These are phyloP conservation scores for Tethea ocularis DNA, from an alignment of 2,888 invertebrate genomes.

Conservation along the genomic window DNA sequence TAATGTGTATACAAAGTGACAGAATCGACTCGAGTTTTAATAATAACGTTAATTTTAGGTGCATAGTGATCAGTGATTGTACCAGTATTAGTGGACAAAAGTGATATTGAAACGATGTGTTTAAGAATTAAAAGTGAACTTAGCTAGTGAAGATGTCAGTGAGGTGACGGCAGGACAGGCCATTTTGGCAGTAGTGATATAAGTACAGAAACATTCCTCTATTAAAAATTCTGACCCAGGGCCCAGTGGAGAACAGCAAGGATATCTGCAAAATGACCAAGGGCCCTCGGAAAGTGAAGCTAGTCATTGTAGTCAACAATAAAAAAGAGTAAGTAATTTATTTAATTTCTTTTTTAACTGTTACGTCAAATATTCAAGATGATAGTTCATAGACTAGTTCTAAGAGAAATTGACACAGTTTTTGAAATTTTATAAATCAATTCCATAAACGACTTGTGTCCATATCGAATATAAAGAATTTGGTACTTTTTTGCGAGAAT, in stretches of 20 bases:
- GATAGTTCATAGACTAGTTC: too few relatives aligned
- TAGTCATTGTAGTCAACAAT: conserved; percentile 85
- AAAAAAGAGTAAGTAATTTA: conserved; percentile 80
- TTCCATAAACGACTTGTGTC: not conserved
- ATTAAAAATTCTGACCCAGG: conserved; percentile 79
- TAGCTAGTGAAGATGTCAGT: conserved; percentile 61
- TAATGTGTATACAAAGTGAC: conserved; percentile 32
- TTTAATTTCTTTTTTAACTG: conserved; percentile 12
- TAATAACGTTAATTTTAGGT: conserved; percentile 31
- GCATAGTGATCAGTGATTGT: conserved; percentile 47
- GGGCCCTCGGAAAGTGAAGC: conserved; percentile 84
- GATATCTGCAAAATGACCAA: conserved; percentile 83
- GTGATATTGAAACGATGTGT: conserved; percentile 59
- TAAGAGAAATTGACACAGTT: not conserved
- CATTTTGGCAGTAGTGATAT: conserved; percentile 62
- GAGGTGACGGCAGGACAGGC: conserved; percentile 67
- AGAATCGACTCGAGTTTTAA: conserved; percentile 46
- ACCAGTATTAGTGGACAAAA: conserved; percentile 59
- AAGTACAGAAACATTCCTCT: conserved; percentile 76
- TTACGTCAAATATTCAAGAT: not conserved
- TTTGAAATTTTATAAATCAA: not conserved
- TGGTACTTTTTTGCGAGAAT: too few relatives aligned
- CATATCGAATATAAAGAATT: too few relatives aligned
- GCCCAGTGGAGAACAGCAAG: conserved; percentile 74
- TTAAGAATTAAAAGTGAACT: conserved; percentile 46